Conservation (phyloP, 2,797 vertebrate genomes). For the Bovichtus diacanthus region DNA sequence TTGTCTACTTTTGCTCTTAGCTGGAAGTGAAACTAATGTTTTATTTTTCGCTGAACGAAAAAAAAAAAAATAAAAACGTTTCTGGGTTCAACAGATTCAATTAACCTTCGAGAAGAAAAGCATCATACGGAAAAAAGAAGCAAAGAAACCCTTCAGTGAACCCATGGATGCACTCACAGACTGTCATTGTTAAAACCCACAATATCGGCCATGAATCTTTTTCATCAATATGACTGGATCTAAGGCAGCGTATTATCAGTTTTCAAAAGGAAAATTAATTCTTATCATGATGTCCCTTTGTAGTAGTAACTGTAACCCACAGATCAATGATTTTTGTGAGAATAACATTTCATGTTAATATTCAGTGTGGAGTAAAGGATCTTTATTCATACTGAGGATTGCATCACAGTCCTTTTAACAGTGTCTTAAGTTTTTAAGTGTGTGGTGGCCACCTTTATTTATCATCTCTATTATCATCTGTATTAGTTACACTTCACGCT, state of each 20-base stretch:
- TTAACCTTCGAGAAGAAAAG: slow-evolving; percentile 81
- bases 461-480: slow-evolving; percentile 23
- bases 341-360: slow-evolving; percentile 11
- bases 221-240: slow-evolving; percentile 18
- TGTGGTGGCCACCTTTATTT: slow-evolving; percentile 21
- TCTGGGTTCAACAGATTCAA: slow-evolving; percentile 82
- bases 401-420: neutral
- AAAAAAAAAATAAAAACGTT: slow-evolving; percentile 57
- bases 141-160: slow-evolving; percentile 46
- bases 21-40: slow-evolving; percentile 53
- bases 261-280: slow-evolving; percentile 15
- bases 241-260: slow-evolving; percentile 14
- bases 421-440: slow-evolving; percentile 4
- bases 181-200: slow-evolving; percentile 35
- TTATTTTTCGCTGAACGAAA: slow-evolving; percentile 45
- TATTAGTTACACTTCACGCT: slow-evolving; percentile 43
- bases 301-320: slow-evolving; percentile 1
- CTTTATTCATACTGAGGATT: slow-evolving; percentile 1
- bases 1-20: slow-evolving; percentile 55
- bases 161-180: slow-evolving; percentile 29
- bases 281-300: slow-evolving; percentile 12
- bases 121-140: slow-evolving; percentile 54
- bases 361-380: neutral
- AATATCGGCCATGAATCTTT: slow-evolving; percentile 24
- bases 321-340: neutral